Base-by-base conservation (phyloP, 2,888 invertebrate species). In the Homarus gammarus region DNA sequence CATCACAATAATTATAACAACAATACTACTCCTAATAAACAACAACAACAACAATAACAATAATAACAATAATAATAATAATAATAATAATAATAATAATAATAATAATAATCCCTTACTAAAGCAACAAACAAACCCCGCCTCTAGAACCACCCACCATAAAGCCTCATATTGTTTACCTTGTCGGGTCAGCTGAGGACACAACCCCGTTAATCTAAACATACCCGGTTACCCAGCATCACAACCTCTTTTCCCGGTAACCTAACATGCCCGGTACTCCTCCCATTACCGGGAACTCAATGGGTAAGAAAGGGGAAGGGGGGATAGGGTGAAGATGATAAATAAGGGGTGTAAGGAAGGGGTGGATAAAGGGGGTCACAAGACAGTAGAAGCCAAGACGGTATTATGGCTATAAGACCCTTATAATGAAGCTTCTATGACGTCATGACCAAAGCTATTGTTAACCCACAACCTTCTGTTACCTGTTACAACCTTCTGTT, bases 81-180 rank as follows among this genome's bases (percentile, higher is more conserved):
- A n/a, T n/a, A n/a, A n/a, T n/a, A n/a, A n/a, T n/a, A n/a, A n/a
- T n/a, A n/a, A n/a, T n/a, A n/a, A n/a, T n/a, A n/a, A n/a, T n/a
- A n/a, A n/a, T n/a, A n/a, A n/a, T n/a, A n/a, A n/a, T n/a, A n/a
- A n/a, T n/a, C n/a, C n/a, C n/a, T n/a, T n/a, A n/a, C n/a, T n/a
- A n/a, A n/a, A 68, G 68, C 68, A 68, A 2, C 68, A 68, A n/a
- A n/a, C 22, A n/a, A 68, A 68, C n/a, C 68, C 68, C 15, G 68
- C 33, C 33, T 33, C 68, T 68, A 22, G 33, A 33, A 12, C 68
- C 22, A 27, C n/a, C 68, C n/a, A 22, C n/a, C 68, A 68, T 68
- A 68, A 68, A 68, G 68, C 68, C 68, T 68, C 68, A 68, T 68
- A n/a, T 68, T 68, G 68, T 68, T 68, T 68, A 68, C n/a, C n/a